These are phyloP conservation scores for Ormyrus nitidulus DNA, from an alignment of 2,888 invertebrate species.

Conservation along the genomic window DNA sequence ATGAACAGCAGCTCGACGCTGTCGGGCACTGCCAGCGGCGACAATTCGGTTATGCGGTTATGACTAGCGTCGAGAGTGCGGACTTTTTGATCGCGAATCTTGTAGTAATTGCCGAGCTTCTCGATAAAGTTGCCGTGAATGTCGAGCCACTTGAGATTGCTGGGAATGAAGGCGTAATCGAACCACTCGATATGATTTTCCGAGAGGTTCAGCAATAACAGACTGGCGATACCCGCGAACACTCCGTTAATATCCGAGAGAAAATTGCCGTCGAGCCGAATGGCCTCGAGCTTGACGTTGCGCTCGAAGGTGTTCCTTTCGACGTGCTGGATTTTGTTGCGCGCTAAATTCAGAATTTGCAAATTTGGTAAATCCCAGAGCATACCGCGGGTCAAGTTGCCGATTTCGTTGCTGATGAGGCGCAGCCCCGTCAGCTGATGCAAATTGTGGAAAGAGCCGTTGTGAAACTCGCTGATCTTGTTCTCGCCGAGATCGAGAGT, in stretches of 20 bases:
- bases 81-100: slow-evolving; percentile 81
- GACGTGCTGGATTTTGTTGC: slow-evolving; percentile 91
- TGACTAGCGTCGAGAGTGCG: slow-evolving; percentile 93
- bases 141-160: slow-evolving; percentile 92
- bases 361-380: slow-evolving; percentile 90
- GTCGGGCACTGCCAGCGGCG: slow-evolving; percentile 90
- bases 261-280: slow-evolving; percentile 91
- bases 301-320: slow-evolving; percentile 90
- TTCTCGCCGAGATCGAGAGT: slow-evolving; percentile 95
- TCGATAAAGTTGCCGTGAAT: slow-evolving; percentile 93
- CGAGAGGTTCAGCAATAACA: slow-evolving; percentile 91
- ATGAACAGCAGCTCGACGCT: slow-evolving; percentile 92
- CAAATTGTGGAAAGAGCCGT: slow-evolving; percentile 90
- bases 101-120: slow-evolving; percentile 91
- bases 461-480: slow-evolving; percentile 88
- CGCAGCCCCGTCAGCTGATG: slow-evolving; percentile 91
- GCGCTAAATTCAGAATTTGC: slow-evolving; percentile 91
- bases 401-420: slow-evolving; percentile 92
- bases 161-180: slow-evolving; percentile 94
- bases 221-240: slow-evolving; percentile 88
- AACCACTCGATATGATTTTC: slow-evolving; percentile 95
- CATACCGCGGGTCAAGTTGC: slow-evolving; percentile 89
- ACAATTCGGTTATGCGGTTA: slow-evolving; percentile 89
- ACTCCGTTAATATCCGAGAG: slow-evolving; percentile 93
- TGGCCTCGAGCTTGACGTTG: slow-evolving; percentile 89